Evolutionary conservation across 53 echinoderm and acorn worm genomes (phyloP).

Genomic region (Glandiceps talaboti): DNA sequence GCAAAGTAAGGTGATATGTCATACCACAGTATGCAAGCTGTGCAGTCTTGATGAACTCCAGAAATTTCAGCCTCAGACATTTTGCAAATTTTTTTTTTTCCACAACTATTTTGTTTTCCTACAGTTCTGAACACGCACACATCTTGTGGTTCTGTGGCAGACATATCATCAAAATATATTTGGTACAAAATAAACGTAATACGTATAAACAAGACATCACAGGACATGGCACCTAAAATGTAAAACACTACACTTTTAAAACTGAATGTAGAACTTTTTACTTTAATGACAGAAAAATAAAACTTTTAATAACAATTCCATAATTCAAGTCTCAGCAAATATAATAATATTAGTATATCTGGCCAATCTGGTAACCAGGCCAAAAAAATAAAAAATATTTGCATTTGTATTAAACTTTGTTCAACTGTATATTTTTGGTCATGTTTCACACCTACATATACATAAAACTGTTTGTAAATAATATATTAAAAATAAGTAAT

Average conservation of each 20-base stretch:
- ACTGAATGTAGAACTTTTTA: slow-evolving; percentile 5
- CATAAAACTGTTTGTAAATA: slow-evolving; percentile 50
- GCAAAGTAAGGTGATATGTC: not conserved
- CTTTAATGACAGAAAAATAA: slow-evolving; percentile 52
- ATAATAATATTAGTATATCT: slow-evolving; percentile 42
- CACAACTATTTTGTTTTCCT: not conserved
- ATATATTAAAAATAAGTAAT: slow-evolving; percentile 54
- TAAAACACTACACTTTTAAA: not conserved
- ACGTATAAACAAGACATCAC: not conserved
- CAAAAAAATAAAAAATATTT: slow-evolving; percentile 62
- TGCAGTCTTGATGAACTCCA: not conserved
- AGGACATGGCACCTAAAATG: not conserved
- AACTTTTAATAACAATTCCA: slow-evolving; percentile 57
- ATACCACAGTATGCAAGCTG: not conserved
- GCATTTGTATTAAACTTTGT: slow-evolving; percentile 46
- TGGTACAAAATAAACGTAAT: not conserved
- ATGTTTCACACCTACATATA: slow-evolving; percentile 66
- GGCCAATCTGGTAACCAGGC: slow-evolving; percentile 44
- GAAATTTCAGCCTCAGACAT: not conserved
- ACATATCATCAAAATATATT: not conserved
- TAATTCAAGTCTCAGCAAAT: slow-evolving; percentile 61
- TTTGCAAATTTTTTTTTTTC: too few relatives aligned
- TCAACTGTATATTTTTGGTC: slow-evolving; percentile 69
- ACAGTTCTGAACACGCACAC: not conserved
- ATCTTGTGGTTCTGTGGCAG: not conserved